Evolutionary conservation across 2,797 vertebrate genomes (phyloP), one percentile per base, ranked within the genome.

Genomic region (Takifugu ocellatus): DNA sequence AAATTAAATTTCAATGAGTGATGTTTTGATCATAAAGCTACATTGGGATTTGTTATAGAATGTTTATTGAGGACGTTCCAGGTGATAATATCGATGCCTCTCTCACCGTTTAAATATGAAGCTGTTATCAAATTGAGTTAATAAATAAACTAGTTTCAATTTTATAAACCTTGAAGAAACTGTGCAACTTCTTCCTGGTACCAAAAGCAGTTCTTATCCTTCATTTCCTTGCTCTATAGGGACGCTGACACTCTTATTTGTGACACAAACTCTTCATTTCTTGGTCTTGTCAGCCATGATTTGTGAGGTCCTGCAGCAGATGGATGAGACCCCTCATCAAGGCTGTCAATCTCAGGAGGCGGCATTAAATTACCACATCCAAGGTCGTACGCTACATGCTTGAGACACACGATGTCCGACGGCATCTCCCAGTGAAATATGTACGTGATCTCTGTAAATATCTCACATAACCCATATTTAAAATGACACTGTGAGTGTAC

Each of bases 331-430:
- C 62, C 56, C 49, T 52, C 62, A 44, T 61, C 71, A 71, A 81
- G 66, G 72, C 72, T 66, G 78, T 75, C 64, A 68, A 63, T 76
- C 74, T 83, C 64, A 49, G 63, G 56, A 45, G 57, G 52, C 54
- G 49, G 43, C 71, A 63, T 78, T 79, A 75, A 78, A 79, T 82
- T 54, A 84, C 74, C 57, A 59, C 78, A 72, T 72, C 66, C 73
- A 77, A 85, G 81, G 76, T 75, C 74, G 55, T 25, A 53, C 68
- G 61, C 49, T 56, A 65, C 63, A 81, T 66, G 26, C 77, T 74
- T 73, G 56, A 61, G 50, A 26, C 54, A 49, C 45, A 47, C 55
- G 51, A 52, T 65, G 1, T 49, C 5, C 29, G 3, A 43, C 5
- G 59, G 62, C 15, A 15, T 2, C 8, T 31, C 5, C 11, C 5